phyloP scores from a whole-genome alignment of 2,113 vertebrate genomes.

The Dunckerocampus dactyliophorus region DNA sequence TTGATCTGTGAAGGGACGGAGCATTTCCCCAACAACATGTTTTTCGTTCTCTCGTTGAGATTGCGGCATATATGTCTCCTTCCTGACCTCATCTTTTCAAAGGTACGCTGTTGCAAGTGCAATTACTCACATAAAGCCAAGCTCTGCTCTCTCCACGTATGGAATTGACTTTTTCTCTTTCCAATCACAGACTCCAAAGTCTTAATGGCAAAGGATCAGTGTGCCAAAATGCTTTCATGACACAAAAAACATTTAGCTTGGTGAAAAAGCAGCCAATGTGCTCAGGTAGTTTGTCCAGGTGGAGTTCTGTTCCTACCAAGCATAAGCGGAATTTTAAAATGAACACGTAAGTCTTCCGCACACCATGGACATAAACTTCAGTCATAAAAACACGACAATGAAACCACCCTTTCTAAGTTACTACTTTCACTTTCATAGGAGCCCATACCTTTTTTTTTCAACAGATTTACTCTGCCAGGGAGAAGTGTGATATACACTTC shows the following conservation, averaged over 20 bases:
- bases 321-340: too few species aligned
- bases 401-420: too few species aligned
- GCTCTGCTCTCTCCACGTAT: conserved; percentile 50
- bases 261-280: conserved; percentile 12
- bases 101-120: conserved; percentile 45
- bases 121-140: conserved; percentile 51
- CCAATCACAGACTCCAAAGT: conserved; percentile 48
- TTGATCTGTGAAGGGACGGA: conserved; percentile 18
- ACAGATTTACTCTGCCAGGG: too few species aligned
- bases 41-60: conserved; percentile 22
- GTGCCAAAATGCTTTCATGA: conserved; percentile 55
- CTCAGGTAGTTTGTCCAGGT: neutral
- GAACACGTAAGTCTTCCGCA: too few species aligned
- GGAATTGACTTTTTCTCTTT: conserved; percentile 56
- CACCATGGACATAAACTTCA: too few species aligned
- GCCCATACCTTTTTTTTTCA: too few species aligned
- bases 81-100: conserved; percentile 39
- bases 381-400: too few species aligned
- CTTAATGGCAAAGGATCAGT: conserved; percentile 57
- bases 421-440: too few species aligned
- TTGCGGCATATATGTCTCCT: conserved; percentile 38
- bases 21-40: neutral
- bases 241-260: conserved; percentile 38
- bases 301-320: too few species aligned
- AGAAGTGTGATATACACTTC: too few species aligned